Evolutionary conservation across 2,113 vertebrate genomes (phyloP), one percentile per base, ranked within the genome.

Genomic region (Sturnira hondurensis): DNA sequence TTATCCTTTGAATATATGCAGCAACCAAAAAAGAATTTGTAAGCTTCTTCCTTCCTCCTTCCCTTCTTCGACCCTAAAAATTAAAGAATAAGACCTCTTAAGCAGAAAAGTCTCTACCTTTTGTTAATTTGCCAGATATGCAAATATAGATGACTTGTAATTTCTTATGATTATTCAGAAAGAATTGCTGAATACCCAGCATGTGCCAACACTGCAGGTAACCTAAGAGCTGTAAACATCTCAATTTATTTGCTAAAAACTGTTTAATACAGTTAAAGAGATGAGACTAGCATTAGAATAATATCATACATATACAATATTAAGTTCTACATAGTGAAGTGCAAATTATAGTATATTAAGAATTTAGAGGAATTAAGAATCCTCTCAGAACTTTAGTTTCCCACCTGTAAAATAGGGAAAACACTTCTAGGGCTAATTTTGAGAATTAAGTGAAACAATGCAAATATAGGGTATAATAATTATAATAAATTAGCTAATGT

Each of bases 391-490:
- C 17, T 94, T 95, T 45, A 94, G 54, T 38, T 80, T 86, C 56
- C 85, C 24, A 50, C 28, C 15, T 70, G 9, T 81, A 85, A 93
- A 86, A 91, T 0, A 73, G 13, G 82, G 19, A 16, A 94, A 84
- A 73, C 70, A 85, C 19, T 73, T 92, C n/a, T 86, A 90, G n/a
- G n/a, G 43, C 33, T 76, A 89, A 94, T 28, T 95, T 36, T 76
- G 50, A 95, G 36, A 24, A 86, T 87, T 96, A 94, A 87, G 86
- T 86, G 5, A 95, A 94, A 94, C 38, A 78, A 96, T 65, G 31
- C 36, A 84, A 65, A 84, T 43, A 83, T 0, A n/a, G 31, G 68
- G 65, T 20, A 92, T 41, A 93, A 89, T 54, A 89, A 89, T 24
- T 76, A 56, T 22, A 89, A 83, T 26, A 90, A 94, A 68, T 76